Evolutionary conservation across 2,113 vertebrate genomes (phyloP).

Genomic region (Falco punctatus): DNA sequence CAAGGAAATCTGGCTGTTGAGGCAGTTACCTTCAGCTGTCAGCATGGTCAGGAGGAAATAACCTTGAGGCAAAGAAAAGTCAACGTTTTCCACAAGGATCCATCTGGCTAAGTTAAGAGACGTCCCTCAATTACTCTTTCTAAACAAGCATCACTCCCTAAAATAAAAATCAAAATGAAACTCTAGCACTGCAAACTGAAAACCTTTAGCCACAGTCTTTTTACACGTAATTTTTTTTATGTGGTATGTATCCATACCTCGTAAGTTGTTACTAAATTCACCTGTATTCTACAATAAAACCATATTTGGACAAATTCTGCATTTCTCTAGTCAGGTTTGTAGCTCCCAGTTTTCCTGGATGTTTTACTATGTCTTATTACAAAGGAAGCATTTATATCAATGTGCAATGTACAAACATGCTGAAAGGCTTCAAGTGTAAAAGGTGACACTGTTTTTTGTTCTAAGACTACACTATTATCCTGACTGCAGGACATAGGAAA

Average conservation of each 20-base stretch:
- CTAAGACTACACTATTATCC: background rate
- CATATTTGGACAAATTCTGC: background rate
- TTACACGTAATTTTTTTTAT: background rate
- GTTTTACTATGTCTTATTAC: background rate
- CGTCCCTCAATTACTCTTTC: background rate
- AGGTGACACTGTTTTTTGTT: background rate
- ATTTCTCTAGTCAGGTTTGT: background rate
- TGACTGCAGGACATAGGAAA: background rate
- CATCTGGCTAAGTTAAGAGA: background rate
- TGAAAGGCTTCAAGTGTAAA: background rate
- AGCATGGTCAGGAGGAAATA: background rate
- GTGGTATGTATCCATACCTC: background rate
- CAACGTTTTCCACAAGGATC: background rate
- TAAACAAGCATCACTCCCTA: background rate
- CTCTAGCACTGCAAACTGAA: background rate
- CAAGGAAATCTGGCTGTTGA: background rate
- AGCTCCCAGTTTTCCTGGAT: background rate
- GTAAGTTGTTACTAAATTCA: background rate
- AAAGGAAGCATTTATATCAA: background rate
- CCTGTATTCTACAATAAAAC: background rate
- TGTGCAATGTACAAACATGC: background rate
- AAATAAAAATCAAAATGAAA: background rate
- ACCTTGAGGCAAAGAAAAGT: constrained; percentile 22
- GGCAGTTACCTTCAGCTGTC: background rate
- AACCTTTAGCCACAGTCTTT: background rate